Evolutionary conservation across 2,888 invertebrate species (phyloP), one percentile per base, ranked within the genome.

Genomic region (Zaprionus lineosus): DNA sequence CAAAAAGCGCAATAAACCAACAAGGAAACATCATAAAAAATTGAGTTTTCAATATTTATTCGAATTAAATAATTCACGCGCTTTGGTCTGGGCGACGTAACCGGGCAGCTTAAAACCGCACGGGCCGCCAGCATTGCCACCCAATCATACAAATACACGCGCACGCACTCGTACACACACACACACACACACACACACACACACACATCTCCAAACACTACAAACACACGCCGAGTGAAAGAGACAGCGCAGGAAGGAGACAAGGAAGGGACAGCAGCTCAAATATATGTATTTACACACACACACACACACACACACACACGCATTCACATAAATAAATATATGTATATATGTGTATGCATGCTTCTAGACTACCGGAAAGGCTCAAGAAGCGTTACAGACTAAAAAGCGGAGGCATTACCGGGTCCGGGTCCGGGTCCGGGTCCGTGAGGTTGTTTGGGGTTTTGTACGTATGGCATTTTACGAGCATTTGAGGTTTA

Each of bases 401-500:
- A 40, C 34, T 41, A 29, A 50, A 40, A 28, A 43, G 39, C 33
- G 16, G 28, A 31, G 47, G 29, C 19, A 50, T 53, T 56, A 43
- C 24, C 31, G 15, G 33, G n/a, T n/a, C n/a, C n/a, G n/a, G n/a
- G n/a, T n/a, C n/a, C n/a, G n/a, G 36, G 46, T 36, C 52, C 18
- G 43, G 33, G 36, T 39, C 19, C 37, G 31, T 50, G 41, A 34
- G 61, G 37, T 29, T 34, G 59, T 50, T 59, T 47, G 46, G 39
- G 58, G 31, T 40, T 51, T 33, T 47, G 51, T 67, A 58, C 46
- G 61, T 63, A 41, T 62, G 60, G 44, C 65, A 76, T 83, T 78
- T 83, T 73, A 78, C 66, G 78, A 83, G 84, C 59, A 76, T 78
- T 78, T 81, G 84, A 81, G 78, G 78, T 83, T 78, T 76, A 83